These are phyloP conservation scores for Campopleginae sp. DNA, from an alignment of 2,888 invertebrate species.

Conservation along the genomic window DNA sequence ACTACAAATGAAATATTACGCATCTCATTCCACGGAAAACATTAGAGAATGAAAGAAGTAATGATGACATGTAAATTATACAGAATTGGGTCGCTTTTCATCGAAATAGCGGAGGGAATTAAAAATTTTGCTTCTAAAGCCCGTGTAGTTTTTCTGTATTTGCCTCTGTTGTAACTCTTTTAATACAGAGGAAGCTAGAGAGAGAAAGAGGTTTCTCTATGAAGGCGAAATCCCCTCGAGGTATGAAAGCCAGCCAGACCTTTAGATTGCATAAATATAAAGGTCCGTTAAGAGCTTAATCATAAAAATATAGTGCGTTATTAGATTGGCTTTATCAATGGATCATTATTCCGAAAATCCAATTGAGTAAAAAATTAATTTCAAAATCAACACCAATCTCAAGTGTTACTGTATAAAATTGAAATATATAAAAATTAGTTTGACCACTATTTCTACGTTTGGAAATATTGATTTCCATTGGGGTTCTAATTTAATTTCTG, in stretches of 20 bases:
- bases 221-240: slow-evolving; percentile 20
- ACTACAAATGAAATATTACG: too few relatives aligned
- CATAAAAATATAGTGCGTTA: neutral
- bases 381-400: neutral
- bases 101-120: neutral
- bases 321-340: neutral
- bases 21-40: neutral
- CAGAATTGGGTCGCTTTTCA: neutral
- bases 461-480: neutral
- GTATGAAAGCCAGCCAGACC: slow-evolving; percentile 35
- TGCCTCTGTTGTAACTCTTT: neutral
- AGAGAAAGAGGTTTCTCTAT: slow-evolving; percentile 21
- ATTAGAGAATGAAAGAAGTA: neutral
- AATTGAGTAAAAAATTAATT: neutral
- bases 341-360: neutral
- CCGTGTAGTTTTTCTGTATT: neutral
- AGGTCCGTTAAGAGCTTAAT: neutral
- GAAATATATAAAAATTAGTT: neutral
- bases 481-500: neutral
- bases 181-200: neutral
- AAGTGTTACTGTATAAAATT: neutral
- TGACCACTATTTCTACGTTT: neutral
- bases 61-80: neutral
- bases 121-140: neutral
- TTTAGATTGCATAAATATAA: slow-evolving; percentile 55